A percentile compares a stretch with the other conserved stretches of the same genome.
These are phyloP conservation scores for Spilosoma lubricipeda DNA, from an alignment of 2,888 invertebrate species.

Conservation along the genomic window DNA sequence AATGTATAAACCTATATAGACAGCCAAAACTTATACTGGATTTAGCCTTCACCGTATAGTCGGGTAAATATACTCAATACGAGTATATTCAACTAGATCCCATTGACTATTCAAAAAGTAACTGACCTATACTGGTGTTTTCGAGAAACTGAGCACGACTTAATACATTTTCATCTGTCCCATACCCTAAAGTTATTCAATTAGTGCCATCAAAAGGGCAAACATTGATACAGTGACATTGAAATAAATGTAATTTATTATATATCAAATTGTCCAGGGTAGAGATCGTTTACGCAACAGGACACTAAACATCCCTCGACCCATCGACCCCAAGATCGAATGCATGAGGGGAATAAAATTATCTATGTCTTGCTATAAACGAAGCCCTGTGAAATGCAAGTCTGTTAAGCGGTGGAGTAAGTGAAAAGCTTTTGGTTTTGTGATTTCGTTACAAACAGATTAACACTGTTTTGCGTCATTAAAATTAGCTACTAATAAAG, in stretches of 20 bases:
- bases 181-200: constrained; percentile 35
- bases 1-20: too few relatives aligned
- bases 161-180: not conserved
- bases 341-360: constrained; percentile 80
- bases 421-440: constrained; percentile 25
- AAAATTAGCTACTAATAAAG: too few relatives aligned
- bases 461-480: too few relatives aligned
- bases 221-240: constrained; percentile 63
- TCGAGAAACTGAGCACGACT: not conserved
- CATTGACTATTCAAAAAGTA: too few relatives aligned
- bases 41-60: too few relatives aligned
- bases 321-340: constrained; percentile 61
- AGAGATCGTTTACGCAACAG: constrained; percentile 77
- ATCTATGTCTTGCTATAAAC: constrained; percentile 68
- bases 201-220: constrained; percentile 46
- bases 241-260: constrained; percentile 75
- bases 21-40: too few relatives aligned
- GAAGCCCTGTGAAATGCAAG: constrained; percentile 66
- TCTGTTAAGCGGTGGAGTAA: constrained; percentile 55
- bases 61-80: too few relatives aligned
- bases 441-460: not conserved
- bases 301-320: constrained; percentile 71
- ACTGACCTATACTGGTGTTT: too few relatives aligned
- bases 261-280: constrained; percentile 75
- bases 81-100: too few relatives aligned